Evolutionary conservation across 2,888 invertebrate species (phyloP).

Genomic region (Callyntrura sp.): DNA sequence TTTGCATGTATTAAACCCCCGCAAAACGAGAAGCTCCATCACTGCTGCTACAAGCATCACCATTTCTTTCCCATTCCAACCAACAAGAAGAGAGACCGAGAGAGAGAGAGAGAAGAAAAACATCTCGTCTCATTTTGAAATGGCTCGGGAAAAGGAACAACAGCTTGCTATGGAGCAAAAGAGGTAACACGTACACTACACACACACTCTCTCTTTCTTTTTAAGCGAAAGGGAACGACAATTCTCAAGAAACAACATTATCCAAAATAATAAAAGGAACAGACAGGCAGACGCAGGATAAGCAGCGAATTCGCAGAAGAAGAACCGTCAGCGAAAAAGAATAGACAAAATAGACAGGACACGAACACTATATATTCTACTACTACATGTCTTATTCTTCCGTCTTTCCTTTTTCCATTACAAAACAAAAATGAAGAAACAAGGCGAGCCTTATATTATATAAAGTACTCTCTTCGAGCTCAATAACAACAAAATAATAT

Average conservation of each 20-base stretch:
- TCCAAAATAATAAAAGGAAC: constrained; percentile 68
- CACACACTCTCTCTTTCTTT: constrained; percentile 1
- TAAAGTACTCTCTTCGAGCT: background rate
- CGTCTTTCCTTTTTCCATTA: background rate
- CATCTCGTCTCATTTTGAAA: constrained; percentile 58
- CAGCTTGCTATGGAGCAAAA: background rate
- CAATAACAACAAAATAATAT: constrained; percentile 30
- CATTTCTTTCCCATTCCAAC: constrained; percentile 40
- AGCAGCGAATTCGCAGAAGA: constrained; percentile 17
- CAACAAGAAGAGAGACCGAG: background rate
- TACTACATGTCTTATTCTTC: constrained; percentile 16
- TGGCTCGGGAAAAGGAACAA: constrained; percentile 23
- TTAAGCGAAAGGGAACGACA: constrained; percentile 37
- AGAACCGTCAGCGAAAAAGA: background rate
- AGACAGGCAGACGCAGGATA: constrained; percentile 60
- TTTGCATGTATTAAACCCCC: constrained; percentile 66
- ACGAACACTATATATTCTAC: constrained; percentile 24
- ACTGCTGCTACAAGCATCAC: constrained; percentile 17
- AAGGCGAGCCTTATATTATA: constrained; percentile 15
- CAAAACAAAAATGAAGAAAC: background rate
- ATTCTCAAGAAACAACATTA: constrained; percentile 57
- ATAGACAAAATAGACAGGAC: constrained; percentile 34
- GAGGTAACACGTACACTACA: background rate
- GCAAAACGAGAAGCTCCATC: constrained; percentile 43
- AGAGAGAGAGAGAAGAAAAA: no score